Percentiles rank a stretch among this genome's conserved stretches.
Conservation (phyloP, 1,140 invertebrate species). For the Drosophila sp. region DNA sequence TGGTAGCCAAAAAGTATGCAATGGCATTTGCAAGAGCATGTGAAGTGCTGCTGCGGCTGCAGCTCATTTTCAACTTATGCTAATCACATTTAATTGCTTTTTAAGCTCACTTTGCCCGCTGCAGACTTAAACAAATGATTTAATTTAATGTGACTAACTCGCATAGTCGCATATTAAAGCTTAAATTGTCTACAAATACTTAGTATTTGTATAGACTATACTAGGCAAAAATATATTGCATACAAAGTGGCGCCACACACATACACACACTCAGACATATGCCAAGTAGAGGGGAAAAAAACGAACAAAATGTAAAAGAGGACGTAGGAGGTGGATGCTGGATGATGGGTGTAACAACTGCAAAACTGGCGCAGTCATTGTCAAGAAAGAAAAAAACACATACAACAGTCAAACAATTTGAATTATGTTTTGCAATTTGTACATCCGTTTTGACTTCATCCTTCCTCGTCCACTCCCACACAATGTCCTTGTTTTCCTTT, state of each 20-base stretch:
- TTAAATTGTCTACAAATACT: slow-evolving; percentile 33
- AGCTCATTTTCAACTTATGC: slow-evolving; percentile 64
- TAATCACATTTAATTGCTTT: slow-evolving; percentile 83
- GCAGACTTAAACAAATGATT: slow-evolving; percentile 42
- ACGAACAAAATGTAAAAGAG: background rate
- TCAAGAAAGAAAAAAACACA: slow-evolving; percentile 54
- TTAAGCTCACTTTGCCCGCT: slow-evolving; percentile 75
- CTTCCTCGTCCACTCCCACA: slow-evolving; percentile 42
- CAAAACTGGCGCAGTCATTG: slow-evolving; percentile 65
- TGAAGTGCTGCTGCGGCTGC: slow-evolving; percentile 25
- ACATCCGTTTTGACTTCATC: slow-evolving; percentile 70
- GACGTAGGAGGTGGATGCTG: slow-evolving; percentile 11
- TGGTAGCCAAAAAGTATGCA: slow-evolving; percentile 57
- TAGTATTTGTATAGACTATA: slow-evolving; percentile 33
- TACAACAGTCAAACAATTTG: slow-evolving; percentile 75
- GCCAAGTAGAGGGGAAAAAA: slow-evolving; percentile 58
- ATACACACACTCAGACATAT: slow-evolving; percentile 36
- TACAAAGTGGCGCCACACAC: slow-evolving; percentile 44
- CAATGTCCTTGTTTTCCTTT: slow-evolving; percentile 22
- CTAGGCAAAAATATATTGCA: slow-evolving; percentile 29
- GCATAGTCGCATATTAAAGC: slow-evolving; percentile 32
- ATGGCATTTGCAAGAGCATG: slow-evolving; percentile 38
- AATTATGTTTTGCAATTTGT: slow-evolving; percentile 82
- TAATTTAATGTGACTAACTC: slow-evolving; percentile 76
- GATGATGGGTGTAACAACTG: slow-evolving; percentile 18